Percentiles rank a stretch among this genome's conserved stretches.
Evolutionary conservation across 1,140 invertebrate species (phyloP).

Genomic region (Branchinecta lynchi): DNA sequence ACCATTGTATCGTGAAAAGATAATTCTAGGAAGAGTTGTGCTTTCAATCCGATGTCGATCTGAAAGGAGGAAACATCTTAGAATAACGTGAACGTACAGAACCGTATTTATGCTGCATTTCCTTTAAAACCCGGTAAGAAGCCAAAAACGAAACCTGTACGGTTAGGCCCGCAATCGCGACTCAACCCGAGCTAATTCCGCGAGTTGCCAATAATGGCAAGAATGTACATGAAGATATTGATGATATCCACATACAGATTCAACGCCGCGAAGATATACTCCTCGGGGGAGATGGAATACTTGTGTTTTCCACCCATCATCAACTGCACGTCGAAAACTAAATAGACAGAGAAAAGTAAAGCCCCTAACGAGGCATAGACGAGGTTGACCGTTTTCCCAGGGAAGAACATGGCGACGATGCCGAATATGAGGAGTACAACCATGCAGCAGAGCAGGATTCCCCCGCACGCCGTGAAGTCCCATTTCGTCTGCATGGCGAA

Average conservation of each 20-base stretch:
- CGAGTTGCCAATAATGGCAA: conserved; percentile 29
- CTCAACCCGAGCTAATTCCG: not conserved
- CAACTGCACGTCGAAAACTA: conserved; percentile 43
- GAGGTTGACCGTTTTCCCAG: conserved; percentile 27
- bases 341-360: conserved; percentile 36
- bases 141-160: too few relatives aligned
- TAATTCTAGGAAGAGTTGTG: too few relatives aligned
- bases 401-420: conserved; percentile 34
- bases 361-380: conserved; percentile 37
- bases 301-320: conserved; percentile 43
- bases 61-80: too few relatives aligned
- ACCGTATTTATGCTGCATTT: too few relatives aligned
- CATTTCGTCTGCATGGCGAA: conserved; percentile 36
- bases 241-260: conserved; percentile 74
- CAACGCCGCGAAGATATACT: conserved; percentile 60
- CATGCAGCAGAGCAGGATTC: conserved; percentile 35
- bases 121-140: too few relatives aligned
- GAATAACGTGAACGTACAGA: too few relatives aligned
- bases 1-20: too few relatives aligned
- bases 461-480: conserved; percentile 37
- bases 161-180: too few relatives aligned
- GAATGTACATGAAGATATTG: conserved; percentile 66
- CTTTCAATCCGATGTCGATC: too few relatives aligned
- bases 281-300: conserved; percentile 46
- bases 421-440: conserved; percentile 39